Base-by-base conservation (phyloP, 2,113 vertebrate genomes). In the Halichoeres trimaculatus region DNA sequence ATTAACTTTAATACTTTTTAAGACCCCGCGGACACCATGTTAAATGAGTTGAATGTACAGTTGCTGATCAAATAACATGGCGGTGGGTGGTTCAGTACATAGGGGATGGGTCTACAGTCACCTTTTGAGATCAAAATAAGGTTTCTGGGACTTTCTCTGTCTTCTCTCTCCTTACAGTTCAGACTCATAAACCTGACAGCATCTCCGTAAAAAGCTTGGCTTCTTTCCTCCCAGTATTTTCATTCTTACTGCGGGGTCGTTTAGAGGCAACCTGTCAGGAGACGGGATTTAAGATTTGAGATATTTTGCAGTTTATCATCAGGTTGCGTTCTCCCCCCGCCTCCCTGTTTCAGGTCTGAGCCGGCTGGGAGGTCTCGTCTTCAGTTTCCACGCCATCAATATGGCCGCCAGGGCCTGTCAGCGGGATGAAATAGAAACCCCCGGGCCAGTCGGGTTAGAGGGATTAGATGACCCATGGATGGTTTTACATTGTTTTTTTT, bases 361-460 rank as follows among this genome's bases (percentile, higher is more conserved):
- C 47, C 8, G 13, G 56, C 56, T 76, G 81, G 79, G 88, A 82
- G 85, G 85, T 90, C 81, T 62, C 19, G 76, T 65, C 71, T 90
- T 86, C 4, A n/a, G 74, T 83, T 86, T 80, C 76, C 43, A 53
- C 30, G 45, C 77, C 72, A 81, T 83, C 71, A 86, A 86, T 83
- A 83, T 81, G 76, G 79, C 76, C 19, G 30, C 84, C 80, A 83
- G 56, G 24, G 67, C 72, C 81, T 85, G 84, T 83, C 84, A 71
- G 68, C 74, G 22, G 38, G 16, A 2, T 63, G 85, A 82, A 88
- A 84, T 22, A 40, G 30, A 82, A 45, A 74, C 69, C 61, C 57
- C 3, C 2, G 5, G 72, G 54, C 61, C 59, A 48, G 48, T 60
- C 60, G 73, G 80, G 78, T 85, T 38, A 75, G 51, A 62, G 26